A percentile compares a stretch with the other conserved stretches of the same genome.
phyloP scores from a whole-genome alignment of 2,797 vertebrate species.

The Acanthornis magna region DNA sequence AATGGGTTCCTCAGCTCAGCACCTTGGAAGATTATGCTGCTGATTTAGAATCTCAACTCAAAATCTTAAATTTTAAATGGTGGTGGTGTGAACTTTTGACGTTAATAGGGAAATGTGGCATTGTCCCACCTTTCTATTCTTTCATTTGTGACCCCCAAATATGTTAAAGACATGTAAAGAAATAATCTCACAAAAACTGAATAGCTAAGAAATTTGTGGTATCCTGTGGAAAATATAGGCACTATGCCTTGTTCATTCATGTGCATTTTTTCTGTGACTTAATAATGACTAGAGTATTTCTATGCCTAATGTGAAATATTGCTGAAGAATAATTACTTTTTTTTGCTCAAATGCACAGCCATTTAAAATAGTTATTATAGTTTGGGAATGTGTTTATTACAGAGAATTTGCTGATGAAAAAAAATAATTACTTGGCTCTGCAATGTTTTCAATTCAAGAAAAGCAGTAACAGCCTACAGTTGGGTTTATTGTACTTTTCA shows the following conservation, averaged over 20 bases:
- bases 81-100: not conserved
- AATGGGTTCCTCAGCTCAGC: not conserved
- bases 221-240: not conserved
- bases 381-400: slow-evolving; percentile 35
- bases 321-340: slow-evolving; percentile 35
- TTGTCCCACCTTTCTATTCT: not conserved
- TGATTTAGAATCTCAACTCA: not conserved
- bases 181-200: not conserved
- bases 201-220: not conserved
- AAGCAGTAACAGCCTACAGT: not conserved
- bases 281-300: not conserved
- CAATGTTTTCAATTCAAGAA: slow-evolving; percentile 10
- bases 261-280: not conserved
- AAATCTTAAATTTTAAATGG: not conserved
- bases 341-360: slow-evolving; percentile 9
- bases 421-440: not conserved
- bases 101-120: not conserved
- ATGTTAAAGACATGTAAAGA: not conserved
- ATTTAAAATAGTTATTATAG: slow-evolving; percentile 37
- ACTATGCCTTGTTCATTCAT: not conserved
- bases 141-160: not conserved
- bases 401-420: slow-evolving; percentile 2
- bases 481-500: slow-evolving; percentile 16
- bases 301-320: slow-evolving; percentile 25
- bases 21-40: not conserved